These are phyloP conservation scores for Drosophila seguyi DNA, from an alignment of 1,140 invertebrate genomes.

Conservation along the genomic window DNA sequence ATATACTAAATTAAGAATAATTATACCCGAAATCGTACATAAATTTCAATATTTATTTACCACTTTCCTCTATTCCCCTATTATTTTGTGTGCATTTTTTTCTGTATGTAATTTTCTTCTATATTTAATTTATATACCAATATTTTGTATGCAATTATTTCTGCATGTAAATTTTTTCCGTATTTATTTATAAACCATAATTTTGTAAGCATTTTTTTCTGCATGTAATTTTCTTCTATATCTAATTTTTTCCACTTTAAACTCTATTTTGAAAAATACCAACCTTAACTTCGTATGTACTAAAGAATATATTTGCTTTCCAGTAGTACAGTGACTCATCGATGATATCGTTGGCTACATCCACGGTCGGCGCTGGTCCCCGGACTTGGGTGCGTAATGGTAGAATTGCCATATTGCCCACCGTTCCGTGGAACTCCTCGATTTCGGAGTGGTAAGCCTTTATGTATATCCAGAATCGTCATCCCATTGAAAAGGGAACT, in stretches of 20 bases:
- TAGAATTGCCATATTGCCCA: conserved; percentile 97
- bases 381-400: conserved; percentile 93
- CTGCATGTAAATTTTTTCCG: too few species aligned
- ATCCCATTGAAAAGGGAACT: conserved; percentile 29
- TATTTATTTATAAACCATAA: not conserved
- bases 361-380: conserved; percentile 93
- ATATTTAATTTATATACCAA: too few species aligned
- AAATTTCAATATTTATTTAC: too few species aligned
- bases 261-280: conserved; percentile 75
- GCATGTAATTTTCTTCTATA: too few species aligned
- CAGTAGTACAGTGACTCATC: conserved; percentile 99
- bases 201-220: not conserved
- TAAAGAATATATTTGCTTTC: conserved; percentile 99
- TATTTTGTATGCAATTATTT: too few species aligned
- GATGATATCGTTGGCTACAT: conserved; percentile 94
- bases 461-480: not conserved
- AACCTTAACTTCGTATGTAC: conserved; percentile 99
- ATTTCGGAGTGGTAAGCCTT: conserved; percentile 98
- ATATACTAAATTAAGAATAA: too few species aligned
- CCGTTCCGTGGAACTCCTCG: conserved; percentile 88
- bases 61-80: too few species aligned
- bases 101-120: too few species aligned
- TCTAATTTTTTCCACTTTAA: not conserved
- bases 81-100: too few species aligned
- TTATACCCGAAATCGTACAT: too few species aligned